Percentiles rank a stretch among this genome's conserved stretches.
Evolutionary conservation across 2,113 vertebrate genomes (phyloP).

Genomic region (Carassius gibelio): DNA sequence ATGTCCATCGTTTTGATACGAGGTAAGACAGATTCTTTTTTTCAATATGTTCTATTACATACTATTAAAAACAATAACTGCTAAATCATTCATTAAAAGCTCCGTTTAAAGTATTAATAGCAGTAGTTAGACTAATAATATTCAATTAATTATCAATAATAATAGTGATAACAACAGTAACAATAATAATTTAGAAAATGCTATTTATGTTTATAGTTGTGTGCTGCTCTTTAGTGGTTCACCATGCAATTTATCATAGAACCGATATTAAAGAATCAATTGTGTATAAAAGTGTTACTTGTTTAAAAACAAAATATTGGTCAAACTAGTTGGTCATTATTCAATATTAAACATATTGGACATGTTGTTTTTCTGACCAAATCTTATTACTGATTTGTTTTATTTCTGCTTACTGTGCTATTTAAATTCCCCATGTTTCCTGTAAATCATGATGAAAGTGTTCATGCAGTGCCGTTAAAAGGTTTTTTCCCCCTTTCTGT

Average conservation of each 20-base stretch:
- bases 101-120: background rate
- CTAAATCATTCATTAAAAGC: background rate
- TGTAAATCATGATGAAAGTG: background rate
- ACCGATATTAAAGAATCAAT: background rate
- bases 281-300: background rate
- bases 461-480: too few species aligned
- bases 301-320: background rate
- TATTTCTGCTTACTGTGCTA: background rate
- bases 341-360: background rate
- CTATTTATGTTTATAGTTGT: too few species aligned
- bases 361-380: too few species aligned
- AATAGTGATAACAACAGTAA: too few species aligned
- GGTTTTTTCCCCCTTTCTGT: too few species aligned
- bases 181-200: too few species aligned
- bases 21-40: constrained; percentile 38
- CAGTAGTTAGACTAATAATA: too few species aligned
- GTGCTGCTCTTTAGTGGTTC: background rate
- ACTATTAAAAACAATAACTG: background rate
- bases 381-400: background rate
- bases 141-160: too few species aligned
- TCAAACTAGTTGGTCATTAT: background rate
- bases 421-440: background rate
- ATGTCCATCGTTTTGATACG: background rate
- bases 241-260: background rate
- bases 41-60: background rate